Conservation (phyloP, 2,888 invertebrate genomes). For the Thymelicus acteon region DNA sequence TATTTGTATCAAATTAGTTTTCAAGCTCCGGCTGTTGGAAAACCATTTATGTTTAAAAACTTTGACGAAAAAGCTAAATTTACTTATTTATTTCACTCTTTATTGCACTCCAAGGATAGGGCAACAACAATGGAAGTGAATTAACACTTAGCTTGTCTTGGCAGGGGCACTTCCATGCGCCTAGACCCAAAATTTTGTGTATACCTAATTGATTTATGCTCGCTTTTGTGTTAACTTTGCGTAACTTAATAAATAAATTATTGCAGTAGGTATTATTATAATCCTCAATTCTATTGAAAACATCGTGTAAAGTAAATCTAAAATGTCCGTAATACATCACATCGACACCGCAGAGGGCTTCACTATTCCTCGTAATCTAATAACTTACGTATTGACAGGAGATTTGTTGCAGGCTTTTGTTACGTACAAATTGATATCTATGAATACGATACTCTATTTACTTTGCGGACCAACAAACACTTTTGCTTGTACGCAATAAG, state of each 20-base stretch:
- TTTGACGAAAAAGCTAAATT: too few relatives aligned
- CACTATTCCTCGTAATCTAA: conserved; percentile 43
- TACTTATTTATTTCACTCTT: too few relatives aligned
- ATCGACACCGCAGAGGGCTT: conserved; percentile 28
- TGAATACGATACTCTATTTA: conserved; percentile 30
- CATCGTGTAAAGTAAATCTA: conserved; percentile 1
- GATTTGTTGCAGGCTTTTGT: conserved; percentile 44
- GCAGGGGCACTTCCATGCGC: too few relatives aligned
- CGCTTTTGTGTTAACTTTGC: too few relatives aligned
- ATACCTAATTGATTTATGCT: too few relatives aligned
- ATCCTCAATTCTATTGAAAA: not conserved
- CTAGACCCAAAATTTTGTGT: too few relatives aligned
- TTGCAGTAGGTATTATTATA: not conserved
- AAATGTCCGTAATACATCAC: conserved; percentile 23
- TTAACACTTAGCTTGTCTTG: too few relatives aligned
- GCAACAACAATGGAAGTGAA: too few relatives aligned
- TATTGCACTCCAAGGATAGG: too few relatives aligned
- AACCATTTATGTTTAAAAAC: too few relatives aligned
- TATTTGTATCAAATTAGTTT: conserved; percentile 27
- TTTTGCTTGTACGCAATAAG: conserved; percentile 11
- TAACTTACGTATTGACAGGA: conserved; percentile 44
- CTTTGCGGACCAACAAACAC: not conserved
- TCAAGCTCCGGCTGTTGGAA: not conserved
- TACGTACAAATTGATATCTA: conserved; percentile 43
- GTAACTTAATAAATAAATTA: not conserved